Percentiles rank a stretch among this genome's conserved stretches.
Evolutionary conservation across 2,888 invertebrate species (phyloP).

Genomic region (Spilosoma lubricipeda): DNA sequence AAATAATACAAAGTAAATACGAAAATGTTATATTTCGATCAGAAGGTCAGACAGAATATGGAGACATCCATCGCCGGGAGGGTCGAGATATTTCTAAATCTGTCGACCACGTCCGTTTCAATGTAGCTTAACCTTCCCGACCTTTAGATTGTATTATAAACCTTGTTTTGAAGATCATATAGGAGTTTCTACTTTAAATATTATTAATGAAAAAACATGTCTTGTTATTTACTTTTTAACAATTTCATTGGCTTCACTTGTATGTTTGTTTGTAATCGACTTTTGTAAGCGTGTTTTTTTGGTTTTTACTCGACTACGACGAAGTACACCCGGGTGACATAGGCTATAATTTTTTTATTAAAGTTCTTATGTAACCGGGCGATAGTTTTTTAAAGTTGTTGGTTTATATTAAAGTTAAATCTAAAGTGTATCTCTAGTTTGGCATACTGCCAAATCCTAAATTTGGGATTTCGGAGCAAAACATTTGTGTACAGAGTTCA

Average conservation of each 20-base stretch:
- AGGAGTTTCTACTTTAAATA: neutral
- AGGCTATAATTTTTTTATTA: no score
- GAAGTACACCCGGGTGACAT: no score
- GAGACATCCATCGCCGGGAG: neutral
- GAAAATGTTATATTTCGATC: neutral
- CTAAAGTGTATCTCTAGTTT: neutral
- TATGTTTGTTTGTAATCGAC: no score
- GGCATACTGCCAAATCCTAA: neutral
- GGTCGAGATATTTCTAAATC: neutral
- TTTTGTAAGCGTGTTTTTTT: no score
- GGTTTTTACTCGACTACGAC: no score
- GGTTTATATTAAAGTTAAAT: neutral
- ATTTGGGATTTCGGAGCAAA: neutral
- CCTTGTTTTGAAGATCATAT: neutral
- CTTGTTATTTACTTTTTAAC: no score
- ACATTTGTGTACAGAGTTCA: neutral
- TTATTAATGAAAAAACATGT: neutral
- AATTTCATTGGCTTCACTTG: no score
- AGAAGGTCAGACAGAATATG: neutral
- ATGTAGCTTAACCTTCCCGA: neutral
- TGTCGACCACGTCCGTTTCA: neutral
- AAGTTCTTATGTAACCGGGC: neutral
- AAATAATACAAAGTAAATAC: neutral
- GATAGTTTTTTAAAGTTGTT: neutral
- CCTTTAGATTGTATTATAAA: neutral